phyloP scores from a whole-genome alignment of 2,888 invertebrate species.

The Ptilodon capucinus region DNA sequence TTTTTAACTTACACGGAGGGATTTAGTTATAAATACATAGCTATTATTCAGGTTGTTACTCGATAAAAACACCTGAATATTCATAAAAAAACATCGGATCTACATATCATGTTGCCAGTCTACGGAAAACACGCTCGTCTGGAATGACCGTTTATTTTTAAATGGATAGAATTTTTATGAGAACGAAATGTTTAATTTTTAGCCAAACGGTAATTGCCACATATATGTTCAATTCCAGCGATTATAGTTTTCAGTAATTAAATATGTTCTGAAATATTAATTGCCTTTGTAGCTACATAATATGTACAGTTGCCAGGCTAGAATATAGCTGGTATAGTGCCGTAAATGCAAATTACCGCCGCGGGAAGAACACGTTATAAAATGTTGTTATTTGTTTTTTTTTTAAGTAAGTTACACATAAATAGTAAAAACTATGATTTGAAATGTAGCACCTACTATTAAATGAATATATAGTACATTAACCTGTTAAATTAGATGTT shows the following conservation, averaged over 20 bases:
- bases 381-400: no score
- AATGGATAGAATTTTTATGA: constrained; percentile 18
- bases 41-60: neutral
- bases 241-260: constrained; percentile 15
- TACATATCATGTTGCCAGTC: neutral
- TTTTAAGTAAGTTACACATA: no score
- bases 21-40: neutral
- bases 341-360: neutral
- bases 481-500: no score
- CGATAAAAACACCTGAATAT: constrained; percentile 1
- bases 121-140: neutral
- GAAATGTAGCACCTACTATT: no score
- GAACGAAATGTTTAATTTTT: constrained; percentile 9
- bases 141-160: constrained; percentile 8
- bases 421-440: no score
- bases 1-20: neutral
- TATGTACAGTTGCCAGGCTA: neutral
- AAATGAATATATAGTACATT: no score
- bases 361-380: no score
- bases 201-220: constrained; percentile 12
- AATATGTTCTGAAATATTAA: neutral
- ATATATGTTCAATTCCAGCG: constrained; percentile 1
- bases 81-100: neutral
- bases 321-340: neutral
- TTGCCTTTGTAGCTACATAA: neutral